These are phyloP conservation scores for Celastrina argiolus DNA, from an alignment of 2,888 invertebrate species.

Conservation along the genomic window DNA sequence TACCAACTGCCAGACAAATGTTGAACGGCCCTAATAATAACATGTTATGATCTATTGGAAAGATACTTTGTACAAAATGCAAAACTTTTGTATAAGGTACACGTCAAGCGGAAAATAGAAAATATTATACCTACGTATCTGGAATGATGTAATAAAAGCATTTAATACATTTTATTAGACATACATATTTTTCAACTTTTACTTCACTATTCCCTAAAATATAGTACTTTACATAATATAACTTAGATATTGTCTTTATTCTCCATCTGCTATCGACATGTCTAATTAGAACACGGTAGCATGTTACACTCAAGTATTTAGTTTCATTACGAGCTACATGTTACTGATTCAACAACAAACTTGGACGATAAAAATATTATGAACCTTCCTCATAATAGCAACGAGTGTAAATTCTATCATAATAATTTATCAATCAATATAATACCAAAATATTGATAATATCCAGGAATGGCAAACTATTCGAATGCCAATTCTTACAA, in stretches of 20 bases:
- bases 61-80: background rate
- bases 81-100: background rate
- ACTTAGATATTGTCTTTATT: slow-evolving; percentile 16
- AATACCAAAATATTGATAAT: background rate
- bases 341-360: background rate
- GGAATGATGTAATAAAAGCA: slow-evolving; percentile 3
- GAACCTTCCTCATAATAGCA: background rate
- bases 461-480: background rate
- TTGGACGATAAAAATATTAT: background rate
- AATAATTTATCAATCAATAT: background rate
- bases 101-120: background rate
- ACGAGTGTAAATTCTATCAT: background rate
- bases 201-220: background rate
- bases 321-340: background rate
- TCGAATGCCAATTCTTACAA: background rate
- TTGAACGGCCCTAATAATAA: too few relatives aligned
- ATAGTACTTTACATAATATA: background rate
- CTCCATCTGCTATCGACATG: background rate
- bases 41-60: background rate
- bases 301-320: background rate
- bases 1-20: too few relatives aligned
- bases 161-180: slow-evolving; percentile 23
- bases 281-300: background rate
- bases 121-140: background rate
- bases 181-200: slow-evolving; percentile 40